Percentiles rank a stretch among this genome's conserved stretches.
These are phyloP conservation scores for Sinocyclocheilus grahami DNA, from an alignment of 2,113 vertebrate species.

Conservation along the genomic window DNA sequence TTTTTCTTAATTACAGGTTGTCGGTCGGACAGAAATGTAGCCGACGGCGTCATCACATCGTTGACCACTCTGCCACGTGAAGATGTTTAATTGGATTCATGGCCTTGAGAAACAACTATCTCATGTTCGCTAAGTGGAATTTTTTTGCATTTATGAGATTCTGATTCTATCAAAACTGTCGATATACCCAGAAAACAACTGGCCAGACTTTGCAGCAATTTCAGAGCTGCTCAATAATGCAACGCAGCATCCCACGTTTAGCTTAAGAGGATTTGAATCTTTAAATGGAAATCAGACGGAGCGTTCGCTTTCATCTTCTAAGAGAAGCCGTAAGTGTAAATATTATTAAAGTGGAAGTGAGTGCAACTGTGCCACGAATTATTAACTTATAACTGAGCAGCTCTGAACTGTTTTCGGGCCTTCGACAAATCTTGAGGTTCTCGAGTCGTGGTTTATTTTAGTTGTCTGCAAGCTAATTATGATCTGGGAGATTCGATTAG, in stretches of 20 bases:
- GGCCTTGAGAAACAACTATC: constrained; percentile 51
- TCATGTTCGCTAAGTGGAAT: constrained; percentile 42
- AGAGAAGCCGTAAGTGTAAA: constrained; percentile 45
- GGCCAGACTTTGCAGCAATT: constrained; percentile 47
- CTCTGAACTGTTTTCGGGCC: constrained; percentile 9
- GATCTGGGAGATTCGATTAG: constrained; percentile 67
- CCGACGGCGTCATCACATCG: constrained; percentile 8
- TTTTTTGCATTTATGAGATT: constrained; percentile 44
- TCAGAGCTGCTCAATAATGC: constrained; percentile 44
- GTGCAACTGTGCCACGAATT: constrained; percentile 10
- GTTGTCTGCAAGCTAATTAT: constrained; percentile 65
- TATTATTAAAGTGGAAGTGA: constrained; percentile 45
- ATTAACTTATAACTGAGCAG: constrained; percentile 2
- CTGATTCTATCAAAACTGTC: constrained; percentile 43
- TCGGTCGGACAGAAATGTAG: constrained; percentile 18
- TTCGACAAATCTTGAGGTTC: constrained; percentile 5
- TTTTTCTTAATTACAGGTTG: constrained; percentile 44
- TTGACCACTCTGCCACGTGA: constrained; percentile 11
- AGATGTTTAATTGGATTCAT: constrained; percentile 56
- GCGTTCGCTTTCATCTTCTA: constrained; percentile 49
- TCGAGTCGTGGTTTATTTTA: constrained; percentile 61
- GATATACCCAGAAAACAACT: constrained; percentile 44
- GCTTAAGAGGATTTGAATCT: constrained; percentile 54
- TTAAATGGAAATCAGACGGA: constrained; percentile 53
- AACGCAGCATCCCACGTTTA: constrained; percentile 20